Base-by-base conservation (phyloP, 2,888 invertebrate genomes). In the Gari tellinella region DNA sequence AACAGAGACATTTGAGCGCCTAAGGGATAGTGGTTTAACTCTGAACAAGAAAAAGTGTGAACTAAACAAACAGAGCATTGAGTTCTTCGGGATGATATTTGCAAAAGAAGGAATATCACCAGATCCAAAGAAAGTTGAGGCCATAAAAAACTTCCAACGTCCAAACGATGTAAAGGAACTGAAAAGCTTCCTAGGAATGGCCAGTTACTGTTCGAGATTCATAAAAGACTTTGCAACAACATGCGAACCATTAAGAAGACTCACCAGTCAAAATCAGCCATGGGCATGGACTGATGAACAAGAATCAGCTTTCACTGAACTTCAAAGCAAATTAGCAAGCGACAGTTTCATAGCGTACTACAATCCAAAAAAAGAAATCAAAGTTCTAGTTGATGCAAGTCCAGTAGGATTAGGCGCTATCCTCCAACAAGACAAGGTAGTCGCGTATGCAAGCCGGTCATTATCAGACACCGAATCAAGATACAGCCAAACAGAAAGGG, bases 1-100 rank as follows among this genome's bases (percentile, higher is more conserved):
- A 19, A 37, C 66, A 25, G 52, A 72, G 55, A 86, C 88, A 37
- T 73, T 77, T 56, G 57, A 63, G 52, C 77, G 70, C 38, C 53
- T 53, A 4, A n/a, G 37, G n/a, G 38, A 53, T 8, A 19, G n/a
- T 3, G 43, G 56, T 41, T 26, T 56, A 2, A 40, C 56, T 12
- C 10, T 56, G 25, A 56, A 43, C 45, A 17, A 14, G 40, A 43
- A 62, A 8, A 83, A 83, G 51, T 53, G 38, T 38, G 38, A 53
- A 19, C 40, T 38, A 37, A 53, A 38, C 15, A 53, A 53, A 37
- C 15, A 53, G 19, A 53, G 21, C 37, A 19, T 53, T 37, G 52
- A 51, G 19, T 81, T 80, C 61, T 75, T 80, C 62, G 75, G 63
- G 25, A 73, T 72, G 15, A 17, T 62, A 4, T 10, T 62, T 10